phyloP scores from a whole-genome alignment of 2,113 vertebrate species.

The Pollimyrus isidori region DNA sequence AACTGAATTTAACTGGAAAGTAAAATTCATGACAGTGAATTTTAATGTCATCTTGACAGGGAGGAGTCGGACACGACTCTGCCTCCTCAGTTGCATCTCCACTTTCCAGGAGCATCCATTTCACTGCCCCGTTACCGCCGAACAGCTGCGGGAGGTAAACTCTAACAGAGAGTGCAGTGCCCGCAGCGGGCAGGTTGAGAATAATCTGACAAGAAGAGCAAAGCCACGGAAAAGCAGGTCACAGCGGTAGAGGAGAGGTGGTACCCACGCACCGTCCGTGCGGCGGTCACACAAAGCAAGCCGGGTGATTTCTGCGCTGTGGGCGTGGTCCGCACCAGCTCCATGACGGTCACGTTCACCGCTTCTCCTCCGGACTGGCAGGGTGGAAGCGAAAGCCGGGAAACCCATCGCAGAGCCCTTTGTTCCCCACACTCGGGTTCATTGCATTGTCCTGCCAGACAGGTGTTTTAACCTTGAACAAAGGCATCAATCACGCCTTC shows the following conservation, averaged over 20 bases:
- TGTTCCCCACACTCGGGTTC: neutral
- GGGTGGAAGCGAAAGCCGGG: neutral
- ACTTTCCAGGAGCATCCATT: neutral
- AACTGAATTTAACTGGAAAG: neutral
- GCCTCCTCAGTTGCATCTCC: neutral
- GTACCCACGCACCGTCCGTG: neutral
- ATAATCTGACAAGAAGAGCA: constrained; percentile 6
- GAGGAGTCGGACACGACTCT: constrained; percentile 46
- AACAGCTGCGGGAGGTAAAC: constrained; percentile 15
- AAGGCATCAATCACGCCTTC: constrained; percentile 17
- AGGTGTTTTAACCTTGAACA: constrained; percentile 22
- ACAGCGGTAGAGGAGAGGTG: constrained; percentile 3
- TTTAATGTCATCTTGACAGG: constrained; percentile 63
- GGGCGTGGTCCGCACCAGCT: neutral
- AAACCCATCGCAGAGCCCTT: neutral
- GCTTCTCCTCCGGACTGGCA: neutral
- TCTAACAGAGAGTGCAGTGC: neutral
- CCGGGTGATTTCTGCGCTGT: neutral
- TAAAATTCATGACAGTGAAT: neutral
- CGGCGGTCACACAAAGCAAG: neutral
- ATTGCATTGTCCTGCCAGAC: neutral
- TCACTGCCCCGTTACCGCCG: neutral
- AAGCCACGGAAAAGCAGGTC: neutral
- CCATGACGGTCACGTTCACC: neutral
- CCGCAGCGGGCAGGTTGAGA: neutral